Evolutionary conservation across 2,888 invertebrate species (phyloP).

Genomic region (Drosophila fungiperda): DNA sequence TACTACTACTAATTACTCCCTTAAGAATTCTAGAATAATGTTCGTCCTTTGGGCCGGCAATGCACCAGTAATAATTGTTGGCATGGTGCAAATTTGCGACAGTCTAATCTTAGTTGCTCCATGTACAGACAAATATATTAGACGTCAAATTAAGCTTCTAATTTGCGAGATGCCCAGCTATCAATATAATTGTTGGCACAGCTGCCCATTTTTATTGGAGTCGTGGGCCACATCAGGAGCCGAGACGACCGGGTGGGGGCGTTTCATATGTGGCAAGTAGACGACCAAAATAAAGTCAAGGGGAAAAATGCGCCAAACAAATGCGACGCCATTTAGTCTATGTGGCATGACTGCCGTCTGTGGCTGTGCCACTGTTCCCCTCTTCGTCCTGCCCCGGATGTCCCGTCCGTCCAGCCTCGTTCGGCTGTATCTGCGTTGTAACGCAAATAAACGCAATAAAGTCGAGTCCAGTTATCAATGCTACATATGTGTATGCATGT

Average conservation of each 20-base stretch:
- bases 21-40: not conserved
- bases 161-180: slow-evolving; percentile 14
- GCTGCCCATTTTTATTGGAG: slow-evolving; percentile 26
- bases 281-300: not conserved
- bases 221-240: not conserved
- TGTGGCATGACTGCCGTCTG: not conserved
- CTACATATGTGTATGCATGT: slow-evolving; percentile 16
- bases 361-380: not conserved
- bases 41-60: not conserved
- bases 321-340: slow-evolving; percentile 63
- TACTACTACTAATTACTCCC: not conserved
- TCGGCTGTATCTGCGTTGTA: not conserved
- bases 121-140: not conserved
- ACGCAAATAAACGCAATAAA: slow-evolving; percentile 64
- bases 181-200: slow-evolving; percentile 28
- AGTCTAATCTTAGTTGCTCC: not conserved
- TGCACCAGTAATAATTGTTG: not conserved
- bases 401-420: not conserved
- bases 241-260: slow-evolving; percentile 13
- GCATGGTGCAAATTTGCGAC: not conserved
- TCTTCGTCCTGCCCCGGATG: too few species aligned
- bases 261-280: slow-evolving; percentile 29
- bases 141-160: slow-evolving; percentile 10
- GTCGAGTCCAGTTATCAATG: slow-evolving; percentile 72
- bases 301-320: slow-evolving; percentile 43